A percentile compares a stretch with the other conserved stretches of the same genome.
phyloP scores from a whole-genome alignment of 2,888 invertebrate genomes.

The Cordilura impudica region DNA sequence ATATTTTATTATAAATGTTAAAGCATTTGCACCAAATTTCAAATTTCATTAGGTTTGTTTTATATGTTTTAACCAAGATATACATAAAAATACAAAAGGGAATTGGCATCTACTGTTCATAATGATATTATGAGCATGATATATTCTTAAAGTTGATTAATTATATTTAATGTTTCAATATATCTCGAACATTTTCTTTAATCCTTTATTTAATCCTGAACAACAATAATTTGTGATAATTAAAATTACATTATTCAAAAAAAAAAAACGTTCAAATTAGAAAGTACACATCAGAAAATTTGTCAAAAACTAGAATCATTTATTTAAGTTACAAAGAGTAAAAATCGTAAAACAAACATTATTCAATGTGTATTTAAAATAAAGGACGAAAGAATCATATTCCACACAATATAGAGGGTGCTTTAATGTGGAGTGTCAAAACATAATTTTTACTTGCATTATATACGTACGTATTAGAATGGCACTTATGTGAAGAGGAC shows the following conservation, averaged over 20 bases:
- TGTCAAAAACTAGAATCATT: conserved; percentile 6
- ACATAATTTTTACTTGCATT: conserved; percentile 54
- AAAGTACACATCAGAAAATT: background rate
- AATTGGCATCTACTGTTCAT: too few relatives aligned
- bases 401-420: conserved; percentile 4
- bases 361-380: conserved; percentile 10
- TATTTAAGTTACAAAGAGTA: conserved; percentile 14
- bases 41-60: too few relatives aligned
- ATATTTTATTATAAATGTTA: too few relatives aligned
- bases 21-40: too few relatives aligned
- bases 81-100: too few relatives aligned
- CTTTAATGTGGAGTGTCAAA: conserved; percentile 44
- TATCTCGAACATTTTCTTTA: conserved; percentile 7
- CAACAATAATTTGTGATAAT: conserved; percentile 35
- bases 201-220: conserved; percentile 12
- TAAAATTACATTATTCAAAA: conserved; percentile 33
- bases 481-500: too few relatives aligned
- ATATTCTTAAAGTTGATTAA: too few relatives aligned
- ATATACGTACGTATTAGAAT: too few relatives aligned
- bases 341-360: conserved; percentile 40
- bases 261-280: background rate
- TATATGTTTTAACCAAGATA: too few relatives aligned
- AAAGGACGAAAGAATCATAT: background rate
- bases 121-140: too few relatives aligned
- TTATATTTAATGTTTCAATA: background rate